Evolutionary conservation across 2,797 vertebrate genomes (phyloP).

Genomic region (Setipinna tenuifilis): DNA sequence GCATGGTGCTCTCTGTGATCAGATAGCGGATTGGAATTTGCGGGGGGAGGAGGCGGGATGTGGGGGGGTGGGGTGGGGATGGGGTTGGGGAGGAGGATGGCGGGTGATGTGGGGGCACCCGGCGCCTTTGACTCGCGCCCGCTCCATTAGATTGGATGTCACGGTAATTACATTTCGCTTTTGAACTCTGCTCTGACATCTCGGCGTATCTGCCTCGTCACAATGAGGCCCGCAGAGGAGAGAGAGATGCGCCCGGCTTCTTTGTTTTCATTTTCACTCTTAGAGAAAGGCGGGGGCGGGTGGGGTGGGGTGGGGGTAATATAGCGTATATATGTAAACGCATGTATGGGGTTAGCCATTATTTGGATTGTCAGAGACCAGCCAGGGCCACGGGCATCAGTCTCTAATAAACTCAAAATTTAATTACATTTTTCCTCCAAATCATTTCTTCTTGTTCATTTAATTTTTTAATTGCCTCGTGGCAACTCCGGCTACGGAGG

Average conservation of each 20-base stretch:
- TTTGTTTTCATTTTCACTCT: conserved; percentile 27
- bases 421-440: conserved; percentile 57
- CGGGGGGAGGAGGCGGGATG: not conserved
- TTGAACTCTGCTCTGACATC: conserved; percentile 54
- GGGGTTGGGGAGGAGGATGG: not conserved
- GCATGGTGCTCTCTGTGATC: conserved; percentile 16
- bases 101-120: conserved; percentile 38
- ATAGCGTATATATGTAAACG: conserved; percentile 12
- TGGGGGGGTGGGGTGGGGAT: not conserved
- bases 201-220: conserved; percentile 46
- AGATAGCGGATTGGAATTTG: conserved; percentile 24
- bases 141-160: conserved; percentile 54
- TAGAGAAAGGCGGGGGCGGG: not conserved
- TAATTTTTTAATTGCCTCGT: conserved; percentile 58
- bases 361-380: conserved; percentile 47
- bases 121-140: conserved; percentile 42
- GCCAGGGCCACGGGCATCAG: conserved; percentile 49
- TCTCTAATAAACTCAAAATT: conserved; percentile 55
- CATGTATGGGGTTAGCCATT: conserved; percentile 1
- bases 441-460: conserved; percentile 55
- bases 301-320: not conserved
- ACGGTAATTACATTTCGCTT: conserved; percentile 57
- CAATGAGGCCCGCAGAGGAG: conserved; percentile 44
- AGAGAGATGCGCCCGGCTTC: conserved; percentile 18
- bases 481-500: conserved; percentile 37